A percentile compares a stretch with the other conserved stretches of the same genome.
phyloP scores from a whole-genome alignment of 2,888 invertebrate species.

The Oxystoma pomonae region DNA sequence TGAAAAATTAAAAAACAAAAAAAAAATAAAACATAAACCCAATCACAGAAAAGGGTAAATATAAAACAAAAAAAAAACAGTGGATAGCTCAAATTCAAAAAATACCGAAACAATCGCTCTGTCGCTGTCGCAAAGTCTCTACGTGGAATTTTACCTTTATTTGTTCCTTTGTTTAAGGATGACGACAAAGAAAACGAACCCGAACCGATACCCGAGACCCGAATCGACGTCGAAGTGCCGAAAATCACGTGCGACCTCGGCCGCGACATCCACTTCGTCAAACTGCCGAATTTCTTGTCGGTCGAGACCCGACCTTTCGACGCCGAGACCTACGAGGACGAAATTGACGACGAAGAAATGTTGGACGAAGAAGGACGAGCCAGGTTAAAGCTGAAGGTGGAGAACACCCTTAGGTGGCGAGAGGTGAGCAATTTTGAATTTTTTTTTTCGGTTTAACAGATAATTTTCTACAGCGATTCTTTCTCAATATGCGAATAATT shows the following conservation, averaged over 20 bases:
- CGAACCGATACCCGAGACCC: constrained; percentile 83
- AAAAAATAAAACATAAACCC: too few species aligned
- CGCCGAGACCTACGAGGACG: constrained; percentile 92
- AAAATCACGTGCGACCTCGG: constrained; percentile 91
- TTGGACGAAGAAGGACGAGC: constrained; percentile 96
- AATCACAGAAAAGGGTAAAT: too few species aligned
- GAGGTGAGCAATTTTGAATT: constrained; percentile 50
- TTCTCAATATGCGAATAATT: too few species aligned
- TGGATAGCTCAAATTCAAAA: neutral
- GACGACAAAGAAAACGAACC: constrained; percentile 70
- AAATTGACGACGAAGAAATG: constrained; percentile 97
- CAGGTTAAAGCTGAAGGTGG: constrained; percentile 86
- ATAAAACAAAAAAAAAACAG: too few species aligned
- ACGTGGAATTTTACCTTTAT: too few species aligned
- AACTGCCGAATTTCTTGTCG: constrained; percentile 96
- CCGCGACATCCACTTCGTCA: constrained; percentile 90
- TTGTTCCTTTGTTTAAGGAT: too few species aligned
- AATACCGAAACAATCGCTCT: neutral
- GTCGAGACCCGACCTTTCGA: constrained; percentile 97
- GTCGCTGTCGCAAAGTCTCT: neutral
- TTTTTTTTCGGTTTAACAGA: neutral
- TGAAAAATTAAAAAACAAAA: too few species aligned
- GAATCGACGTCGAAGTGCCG: constrained; percentile 96
- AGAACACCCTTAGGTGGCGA: constrained; percentile 97
- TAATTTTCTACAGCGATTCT: too few species aligned